Evolutionary conservation across 2,797 vertebrate genomes (phyloP), one percentile per base, ranked within the genome.

Genomic region (Peromyscus melanophrys): DNA sequence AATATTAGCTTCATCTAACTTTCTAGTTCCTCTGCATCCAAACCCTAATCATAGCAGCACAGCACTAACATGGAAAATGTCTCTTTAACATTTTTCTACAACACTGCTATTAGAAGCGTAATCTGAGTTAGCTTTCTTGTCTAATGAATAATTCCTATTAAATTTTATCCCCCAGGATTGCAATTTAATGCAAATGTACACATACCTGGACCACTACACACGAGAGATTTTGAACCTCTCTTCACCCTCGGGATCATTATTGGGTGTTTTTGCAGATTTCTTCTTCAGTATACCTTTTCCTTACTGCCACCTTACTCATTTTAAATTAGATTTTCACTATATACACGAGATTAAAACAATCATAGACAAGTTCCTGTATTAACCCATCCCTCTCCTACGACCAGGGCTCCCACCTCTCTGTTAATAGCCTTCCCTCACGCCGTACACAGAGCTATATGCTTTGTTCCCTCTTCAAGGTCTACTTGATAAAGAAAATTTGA

Each of bases 391-490:
- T 27, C 5, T 63, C 57, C 46, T 75, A 94, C 6, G 92, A 80
- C 34, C 37, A 83, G n/a, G 31, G 2, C 76, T 92, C 23, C 40
- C 61, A 71, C 0, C 19, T 76, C 37, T 95, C n/a, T 83, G 40
- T 69, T 89, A 93, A 65, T 77, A 97, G 81, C 23, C 12, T 94
- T 94, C 34, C 37, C 65, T 89, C 43, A 77, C 92, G 90, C 67
- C 63, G 78, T 4, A 88, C 49, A n/a, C 71, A 92, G 59, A 92
- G 85, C 11, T 49, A 55, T 49, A 59, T 90, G 78, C 52, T 40
- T 94, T 92, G 6, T 83, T 78, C 96, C 75, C 49, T 75, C 76
- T 95, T 94, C 93, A 67, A 88, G 96, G 95, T 71, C 31, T 90
- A 80, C n/a, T 89, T 91, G 89, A 67, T 63, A 76, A 89, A 92